Conservation (phyloP, 2,888 invertebrate genomes). For the Calameuta pallipes region DNA sequence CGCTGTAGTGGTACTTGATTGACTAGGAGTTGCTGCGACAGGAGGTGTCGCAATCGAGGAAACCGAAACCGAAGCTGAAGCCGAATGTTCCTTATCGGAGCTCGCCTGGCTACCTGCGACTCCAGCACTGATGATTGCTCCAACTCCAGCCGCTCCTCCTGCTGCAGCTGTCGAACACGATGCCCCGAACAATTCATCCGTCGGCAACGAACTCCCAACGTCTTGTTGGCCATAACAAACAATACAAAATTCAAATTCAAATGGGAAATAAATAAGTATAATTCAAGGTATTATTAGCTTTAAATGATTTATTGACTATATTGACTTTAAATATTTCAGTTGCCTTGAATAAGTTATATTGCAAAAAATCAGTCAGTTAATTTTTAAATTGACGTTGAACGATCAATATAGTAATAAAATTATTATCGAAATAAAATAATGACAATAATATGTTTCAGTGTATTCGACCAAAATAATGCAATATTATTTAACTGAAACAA, state of each 20-base stretch:
- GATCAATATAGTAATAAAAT: too few relatives aligned
- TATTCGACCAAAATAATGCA: too few relatives aligned
- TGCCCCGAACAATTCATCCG: slow-evolving; percentile 63
- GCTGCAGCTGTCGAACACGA: slow-evolving; percentile 58
- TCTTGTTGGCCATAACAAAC: slow-evolving; percentile 8
- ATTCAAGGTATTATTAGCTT: background rate
- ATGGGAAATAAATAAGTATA: background rate
- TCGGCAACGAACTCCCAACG: slow-evolving; percentile 43
- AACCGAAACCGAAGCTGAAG: slow-evolving; percentile 46
- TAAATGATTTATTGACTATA: background rate
- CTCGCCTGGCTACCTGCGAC: slow-evolving; percentile 42
- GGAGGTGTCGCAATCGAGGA: slow-evolving; percentile 31
- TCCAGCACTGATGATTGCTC: slow-evolving; percentile 58
- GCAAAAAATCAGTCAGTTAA: too few relatives aligned
- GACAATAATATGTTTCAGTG: too few relatives aligned
- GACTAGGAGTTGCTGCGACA: slow-evolving; percentile 42
- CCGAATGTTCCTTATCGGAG: slow-evolving; percentile 57
- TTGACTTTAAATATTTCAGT: background rate
- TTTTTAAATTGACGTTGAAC: too few relatives aligned
- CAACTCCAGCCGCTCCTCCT: slow-evolving; percentile 46
- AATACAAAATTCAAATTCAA: background rate
- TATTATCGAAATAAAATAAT: too few relatives aligned
- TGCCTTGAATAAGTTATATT: background rate
- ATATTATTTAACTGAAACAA: too few relatives aligned
- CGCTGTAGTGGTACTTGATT: slow-evolving; percentile 49